Evolutionary conservation across 2,888 invertebrate genomes (phyloP).

Genomic region (Bombyx huttoni): DNA sequence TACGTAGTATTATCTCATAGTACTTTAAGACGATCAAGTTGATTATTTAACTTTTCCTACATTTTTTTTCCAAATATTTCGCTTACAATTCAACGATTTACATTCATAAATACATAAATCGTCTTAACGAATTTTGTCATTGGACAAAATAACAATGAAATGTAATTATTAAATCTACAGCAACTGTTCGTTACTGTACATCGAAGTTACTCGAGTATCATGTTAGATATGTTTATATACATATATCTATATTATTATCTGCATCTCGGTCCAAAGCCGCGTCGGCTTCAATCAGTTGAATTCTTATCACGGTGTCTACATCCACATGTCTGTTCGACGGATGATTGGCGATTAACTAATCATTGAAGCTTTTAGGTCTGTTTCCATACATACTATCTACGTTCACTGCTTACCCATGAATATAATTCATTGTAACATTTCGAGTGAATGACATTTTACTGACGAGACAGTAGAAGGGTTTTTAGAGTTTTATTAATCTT

Average conservation of each 20-base stretch:
- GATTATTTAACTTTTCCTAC: no score
- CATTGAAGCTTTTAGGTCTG: conserved; percentile 23
- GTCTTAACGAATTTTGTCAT: not conserved
- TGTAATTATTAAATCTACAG: not conserved
- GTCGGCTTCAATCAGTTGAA: conserved; percentile 38
- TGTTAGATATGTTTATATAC: not conserved
- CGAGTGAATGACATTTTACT: not conserved
- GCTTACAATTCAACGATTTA: no score
- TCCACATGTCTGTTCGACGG: conserved; percentile 31
- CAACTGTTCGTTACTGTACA: not conserved
- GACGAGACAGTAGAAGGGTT: no score
- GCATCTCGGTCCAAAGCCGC: conserved; percentile 23
- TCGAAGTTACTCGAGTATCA: not conserved
- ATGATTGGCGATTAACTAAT: conserved; percentile 34
- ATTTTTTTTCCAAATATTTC: no score
- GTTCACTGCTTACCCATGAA: not conserved
- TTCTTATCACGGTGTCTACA: conserved; percentile 31
- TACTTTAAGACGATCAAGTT: no score
- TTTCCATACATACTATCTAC: conserved; percentile 12
- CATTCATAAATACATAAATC: not conserved
- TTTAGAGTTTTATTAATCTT: no score
- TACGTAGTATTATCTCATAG: no score
- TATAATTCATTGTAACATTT: conserved; percentile 9
- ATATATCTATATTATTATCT: conserved; percentile 11
- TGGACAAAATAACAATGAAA: not conserved